Evolutionary conservation across 2,888 invertebrate genomes (phyloP), one percentile per base, ranked within the genome.

Genomic region (Suillia variegata): DNA sequence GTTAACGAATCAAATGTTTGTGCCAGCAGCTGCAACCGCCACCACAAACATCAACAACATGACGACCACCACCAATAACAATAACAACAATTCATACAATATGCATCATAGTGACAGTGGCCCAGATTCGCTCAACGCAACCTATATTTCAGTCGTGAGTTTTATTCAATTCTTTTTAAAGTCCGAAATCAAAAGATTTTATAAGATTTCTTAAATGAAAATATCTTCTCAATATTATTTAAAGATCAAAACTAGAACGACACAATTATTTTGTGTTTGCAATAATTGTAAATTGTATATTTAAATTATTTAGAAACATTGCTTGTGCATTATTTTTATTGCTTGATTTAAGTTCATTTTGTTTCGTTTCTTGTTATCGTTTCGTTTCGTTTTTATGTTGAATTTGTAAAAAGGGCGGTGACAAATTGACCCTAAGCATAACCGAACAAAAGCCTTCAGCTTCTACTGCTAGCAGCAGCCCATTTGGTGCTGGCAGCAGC

Each of bases 131-230:
- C 71, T 85, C 62, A 85, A 87, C 70, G 87, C 90, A 63, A 90
- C 90, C 56, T 90, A 90, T 74, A 88, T 91, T 64, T 89, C 90
- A 66, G 91, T 91, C 85, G 91, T 91, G 84, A 87, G 89, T 85
- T 62, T 33, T 50, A 34, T 33, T 38, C 65, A n/a, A n/a, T n/a
- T n/a, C n/a, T n/a, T n/a, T n/a, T n/a, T n/a, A n/a, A n/a, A n/a
- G n/a, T n/a, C n/a, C n/a, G n/a, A n/a, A n/a, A n/a, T n/a, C n/a
- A n/a, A n/a, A n/a, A n/a, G n/a, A n/a, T n/a, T n/a, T n/a, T n/a
- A n/a, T n/a, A n/a, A n/a, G n/a, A n/a, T n/a, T n/a, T n/a, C n/a
- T n/a, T n/a, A n/a, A n/a, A n/a, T n/a, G n/a, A n/a, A n/a, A n/a
- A n/a, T n/a, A n/a, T n/a, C n/a, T n/a, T n/a, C n/a, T n/a, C n/a